Evolutionary conservation across 1,140 invertebrate species (phyloP), one percentile per base, ranked within the genome.

Genomic region (Andricus grossulariae): DNA sequence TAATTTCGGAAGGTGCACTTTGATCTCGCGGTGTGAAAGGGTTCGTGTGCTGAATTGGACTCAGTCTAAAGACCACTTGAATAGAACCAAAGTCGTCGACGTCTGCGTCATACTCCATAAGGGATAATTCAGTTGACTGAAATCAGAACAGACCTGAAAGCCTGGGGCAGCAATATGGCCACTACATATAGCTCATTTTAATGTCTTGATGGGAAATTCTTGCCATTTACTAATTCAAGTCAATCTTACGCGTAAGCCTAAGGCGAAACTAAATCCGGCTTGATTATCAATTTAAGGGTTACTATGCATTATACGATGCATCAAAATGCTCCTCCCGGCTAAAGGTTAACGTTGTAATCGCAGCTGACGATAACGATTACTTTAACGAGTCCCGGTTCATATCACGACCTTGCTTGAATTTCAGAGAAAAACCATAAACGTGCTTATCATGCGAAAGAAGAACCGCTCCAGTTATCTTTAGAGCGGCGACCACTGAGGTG

Each of bases 1-100:
- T 66, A 66, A 66, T 66, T 66, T 66, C 39, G 60, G 13, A 66
- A 32, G 25, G 25, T n/a, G 60, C 60, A 39, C 60, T 66, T 66
- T 39, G 60, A 66, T 39, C 32, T 16, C 60, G 32, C 15, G 12
- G 60, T 66, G 60, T 66, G 60, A 66, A 66, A 66, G 60, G 60
- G 25, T 66, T 66, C 16, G 32, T 39, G 25, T 15, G n/a, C 60
- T 66, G 25, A 39, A 66, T 66, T 66, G 60, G 25, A 39, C 32
- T 66, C 25, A 66, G 60, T 66, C 25, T 66, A 25, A 39, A 66
- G 60, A 39, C 60, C 60, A 66, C 60, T 45, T 66, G 39, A 66
- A 66, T 66, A 39, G 60, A 66, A n/a, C 21, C 60, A 66, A 32
- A 39, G 32, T 45, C 32, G 60, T 39, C 60, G 8, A 45, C 39